phyloP scores from a whole-genome alignment of 2,888 invertebrate genomes.

The Scaeva pyrastri region DNA sequence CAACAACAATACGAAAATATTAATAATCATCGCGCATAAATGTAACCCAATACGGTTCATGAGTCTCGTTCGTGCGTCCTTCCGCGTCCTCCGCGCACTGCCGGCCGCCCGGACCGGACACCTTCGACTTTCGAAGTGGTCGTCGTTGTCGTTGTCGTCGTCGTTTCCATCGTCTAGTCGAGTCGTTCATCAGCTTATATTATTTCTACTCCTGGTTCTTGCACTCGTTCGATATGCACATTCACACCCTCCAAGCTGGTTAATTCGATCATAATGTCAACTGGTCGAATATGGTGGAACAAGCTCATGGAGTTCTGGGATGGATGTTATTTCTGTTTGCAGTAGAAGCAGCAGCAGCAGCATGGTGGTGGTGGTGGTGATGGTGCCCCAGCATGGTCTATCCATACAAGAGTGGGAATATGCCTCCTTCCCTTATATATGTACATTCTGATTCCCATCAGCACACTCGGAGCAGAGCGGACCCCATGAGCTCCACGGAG shows the following conservation, averaged over 20 bases:
- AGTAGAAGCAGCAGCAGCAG: no score
- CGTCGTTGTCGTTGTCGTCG: constrained; percentile 21
- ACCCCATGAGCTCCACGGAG: constrained; percentile 41
- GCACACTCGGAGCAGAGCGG: background rate
- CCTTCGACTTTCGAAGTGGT: no score
- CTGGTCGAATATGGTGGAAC: constrained; percentile 64
- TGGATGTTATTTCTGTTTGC: background rate
- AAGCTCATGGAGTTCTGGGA: constrained; percentile 5
- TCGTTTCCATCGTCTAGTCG: background rate
- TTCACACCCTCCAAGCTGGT: constrained; percentile 74
- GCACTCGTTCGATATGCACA: constrained; percentile 69
- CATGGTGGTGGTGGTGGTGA: constrained; percentile 2
- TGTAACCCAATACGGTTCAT: constrained; percentile 74
- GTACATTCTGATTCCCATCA: constrained; percentile 10
- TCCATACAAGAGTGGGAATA: constrained; percentile 12
- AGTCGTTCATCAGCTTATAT: constrained; percentile 36
- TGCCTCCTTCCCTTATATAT: background rate
- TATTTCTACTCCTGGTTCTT: constrained; percentile 52
- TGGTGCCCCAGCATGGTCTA: background rate
- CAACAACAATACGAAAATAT: constrained; percentile 25
- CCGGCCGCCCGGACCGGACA: no score
- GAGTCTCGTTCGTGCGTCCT: constrained; percentile 24
- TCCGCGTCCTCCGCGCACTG: constrained; percentile 7
- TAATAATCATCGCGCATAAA: constrained; percentile 71
- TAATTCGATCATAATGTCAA: constrained; percentile 76